phyloP scores from a whole-genome alignment of 2,888 invertebrate species.

The Chouioia cunea region DNA sequence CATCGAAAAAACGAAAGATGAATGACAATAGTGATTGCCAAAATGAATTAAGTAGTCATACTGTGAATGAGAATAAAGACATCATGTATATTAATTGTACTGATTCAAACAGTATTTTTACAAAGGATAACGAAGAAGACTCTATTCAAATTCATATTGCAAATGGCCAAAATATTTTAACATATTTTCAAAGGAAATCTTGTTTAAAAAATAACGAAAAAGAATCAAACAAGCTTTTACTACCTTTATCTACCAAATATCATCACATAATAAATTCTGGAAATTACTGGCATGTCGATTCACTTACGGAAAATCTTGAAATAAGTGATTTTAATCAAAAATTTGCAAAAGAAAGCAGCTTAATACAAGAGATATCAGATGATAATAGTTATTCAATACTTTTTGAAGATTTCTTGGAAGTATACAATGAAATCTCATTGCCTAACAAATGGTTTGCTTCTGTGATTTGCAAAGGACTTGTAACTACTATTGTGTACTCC shows the following conservation, averaged over 20 bases:
- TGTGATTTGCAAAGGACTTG: constrained; percentile 60
- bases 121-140: no score
- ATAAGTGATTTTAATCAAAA: constrained; percentile 4
- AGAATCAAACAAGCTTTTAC: constrained; percentile 37
- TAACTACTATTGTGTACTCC: constrained; percentile 61
- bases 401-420: constrained; percentile 63
- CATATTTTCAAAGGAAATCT: constrained; percentile 17
- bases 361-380: constrained; percentile 20
- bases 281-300: constrained; percentile 7
- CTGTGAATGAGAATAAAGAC: constrained; percentile 13
- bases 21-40: not conserved
- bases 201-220: constrained; percentile 36
- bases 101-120: not conserved
- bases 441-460: constrained; percentile 62
- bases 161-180: constrained; percentile 18
- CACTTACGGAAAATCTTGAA: constrained; percentile 16
- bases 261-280: constrained; percentile 9
- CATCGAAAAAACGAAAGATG: constrained; percentile 16
- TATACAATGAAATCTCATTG: constrained; percentile 60
- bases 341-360: constrained; percentile 8
- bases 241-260: not conserved
- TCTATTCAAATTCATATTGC: not conserved
- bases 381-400: constrained; percentile 50
- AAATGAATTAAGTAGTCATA: constrained; percentile 5
- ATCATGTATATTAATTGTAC: constrained; percentile 18